Percentiles rank a stretch among this genome's conserved stretches.
Evolutionary conservation across 2,888 invertebrate species (phyloP).

Genomic region (Incurvaria masculella): DNA sequence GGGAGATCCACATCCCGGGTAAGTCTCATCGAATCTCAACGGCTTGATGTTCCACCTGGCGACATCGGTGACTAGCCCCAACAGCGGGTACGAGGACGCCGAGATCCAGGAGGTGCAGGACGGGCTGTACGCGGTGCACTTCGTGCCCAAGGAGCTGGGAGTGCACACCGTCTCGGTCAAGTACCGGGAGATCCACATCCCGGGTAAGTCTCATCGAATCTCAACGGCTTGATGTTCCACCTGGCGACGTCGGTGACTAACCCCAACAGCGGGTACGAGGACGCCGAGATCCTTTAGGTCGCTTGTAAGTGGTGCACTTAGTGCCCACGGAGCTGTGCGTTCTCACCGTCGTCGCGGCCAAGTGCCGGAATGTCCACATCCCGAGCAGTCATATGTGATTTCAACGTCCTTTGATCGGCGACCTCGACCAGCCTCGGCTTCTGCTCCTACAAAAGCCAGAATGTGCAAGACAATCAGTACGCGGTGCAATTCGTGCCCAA

Average conservation of each 20-base stretch:
- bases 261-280: slow-evolving; percentile 80
- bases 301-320: slow-evolving; percentile 75
- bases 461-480: slow-evolving; percentile 87
- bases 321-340: slow-evolving; percentile 85
- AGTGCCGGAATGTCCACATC: slow-evolving; percentile 88
- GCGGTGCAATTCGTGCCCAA: slow-evolving; percentile 92
- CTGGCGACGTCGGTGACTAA: slow-evolving; percentile 80
- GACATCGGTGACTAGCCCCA: slow-evolving; percentile 92
- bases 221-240: too few species aligned
- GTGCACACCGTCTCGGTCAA: slow-evolving; percentile 97
- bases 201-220: too few species aligned
- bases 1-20: slow-evolving; percentile 97
- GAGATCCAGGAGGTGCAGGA: slow-evolving; percentile 93
- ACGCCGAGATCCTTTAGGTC: slow-evolving; percentile 83
- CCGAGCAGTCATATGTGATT: slow-evolving; percentile 64
- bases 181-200: slow-evolving; percentile 97
- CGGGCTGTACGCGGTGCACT: slow-evolving; percentile 86
- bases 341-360: slow-evolving; percentile 87
- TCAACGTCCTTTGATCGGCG: too few species aligned
- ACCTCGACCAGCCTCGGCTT: slow-evolving; percentile 92
- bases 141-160: slow-evolving; percentile 93
- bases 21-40: slow-evolving; percentile 19
- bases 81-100: slow-evolving; percentile 91
- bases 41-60: slow-evolving; percentile 89
- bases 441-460: slow-evolving; percentile 93